Conservation (phyloP, 1,140 invertebrate genomes). For the Neotoxoptera formosana region DNA sequence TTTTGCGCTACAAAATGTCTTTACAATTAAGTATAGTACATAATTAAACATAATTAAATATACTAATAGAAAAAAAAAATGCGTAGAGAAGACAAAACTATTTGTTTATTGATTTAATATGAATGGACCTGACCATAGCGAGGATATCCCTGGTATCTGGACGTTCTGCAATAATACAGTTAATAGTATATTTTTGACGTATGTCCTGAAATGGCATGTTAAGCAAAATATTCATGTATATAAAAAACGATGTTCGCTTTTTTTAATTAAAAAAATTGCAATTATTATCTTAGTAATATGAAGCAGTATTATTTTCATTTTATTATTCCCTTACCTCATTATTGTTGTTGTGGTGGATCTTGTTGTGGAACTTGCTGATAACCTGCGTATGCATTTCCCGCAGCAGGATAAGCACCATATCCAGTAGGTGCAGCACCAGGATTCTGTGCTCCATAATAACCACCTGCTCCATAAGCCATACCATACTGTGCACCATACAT, state of each 20-base stretch:
- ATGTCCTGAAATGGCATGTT: constrained; percentile 42
- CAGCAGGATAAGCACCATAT: constrained; percentile 47
- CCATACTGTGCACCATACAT: constrained; percentile 55
- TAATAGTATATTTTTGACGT: constrained; percentile 56
- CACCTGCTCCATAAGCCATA: constrained; percentile 52
- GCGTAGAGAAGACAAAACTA: constrained; percentile 55
- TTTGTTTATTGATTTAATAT: constrained; percentile 50
- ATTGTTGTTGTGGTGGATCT: constrained; percentile 54
- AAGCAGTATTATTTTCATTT: not conserved
- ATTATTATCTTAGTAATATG: constrained; percentile 4
- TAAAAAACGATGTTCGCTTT: not conserved
- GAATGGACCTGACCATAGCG: constrained; percentile 57
- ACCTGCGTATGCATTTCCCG: constrained; percentile 44
- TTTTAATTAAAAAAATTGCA: not conserved
- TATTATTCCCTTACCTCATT: constrained; percentile 37
- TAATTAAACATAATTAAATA: constrained; percentile 56
- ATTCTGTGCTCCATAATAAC: constrained; percentile 52
- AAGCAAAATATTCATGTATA: constrained; percentile 40
- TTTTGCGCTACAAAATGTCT: constrained; percentile 54
- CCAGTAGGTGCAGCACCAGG: constrained; percentile 44
- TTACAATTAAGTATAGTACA: constrained; percentile 55
- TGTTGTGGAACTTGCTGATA: constrained; percentile 51
- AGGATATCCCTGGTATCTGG: constrained; percentile 53
- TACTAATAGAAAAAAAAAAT: constrained; percentile 55
- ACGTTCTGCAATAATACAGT: constrained; percentile 56